Percentiles rank a stretch among this genome's conserved stretches.
These are phyloP conservation scores for Philereme transversata DNA, from an alignment of 2,888 invertebrate genomes.

Conservation along the genomic window DNA sequence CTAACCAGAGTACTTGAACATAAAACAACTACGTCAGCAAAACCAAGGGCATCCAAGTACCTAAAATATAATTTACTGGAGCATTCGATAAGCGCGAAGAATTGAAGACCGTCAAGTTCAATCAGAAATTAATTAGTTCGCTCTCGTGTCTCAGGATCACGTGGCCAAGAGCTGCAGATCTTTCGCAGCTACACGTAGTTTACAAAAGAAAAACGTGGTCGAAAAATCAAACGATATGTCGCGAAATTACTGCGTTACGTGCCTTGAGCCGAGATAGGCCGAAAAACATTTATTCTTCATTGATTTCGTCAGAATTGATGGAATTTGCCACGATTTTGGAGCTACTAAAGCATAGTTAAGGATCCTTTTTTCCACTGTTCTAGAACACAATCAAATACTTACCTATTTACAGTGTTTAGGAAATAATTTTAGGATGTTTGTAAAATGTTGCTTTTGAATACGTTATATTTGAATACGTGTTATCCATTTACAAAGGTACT, in stretches of 20 bases:
- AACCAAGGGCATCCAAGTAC: neutral
- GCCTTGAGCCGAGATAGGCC: no score
- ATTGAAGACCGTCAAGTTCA: constrained; percentile 37
- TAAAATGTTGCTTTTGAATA: no score
- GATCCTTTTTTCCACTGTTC: no score
- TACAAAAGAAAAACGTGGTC: neutral
- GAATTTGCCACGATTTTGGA: no score
- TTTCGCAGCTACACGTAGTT: neutral
- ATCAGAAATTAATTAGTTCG: constrained; percentile 42
- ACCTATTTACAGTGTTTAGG: no score
- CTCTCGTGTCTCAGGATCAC: constrained; percentile 24
- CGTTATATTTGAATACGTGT: no score
- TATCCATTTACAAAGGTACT: neutral
- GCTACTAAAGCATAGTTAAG: no score
- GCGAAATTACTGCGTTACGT: no score
- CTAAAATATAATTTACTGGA: constrained; percentile 29
- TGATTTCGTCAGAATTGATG: no score
- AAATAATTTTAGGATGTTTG: no score
- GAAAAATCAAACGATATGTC: neutral
- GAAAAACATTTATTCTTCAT: no score
- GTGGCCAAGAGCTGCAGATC: constrained; percentile 12
- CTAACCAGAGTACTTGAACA: neutral
- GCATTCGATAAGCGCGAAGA: constrained; percentile 24
- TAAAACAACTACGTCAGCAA: constrained; percentile 6
- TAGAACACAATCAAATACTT: no score